Percentiles rank a stretch among this genome's conserved stretches.
phyloP scores from a whole-genome alignment of 2,113 vertebrate species.

The Cepphus grylle region DNA sequence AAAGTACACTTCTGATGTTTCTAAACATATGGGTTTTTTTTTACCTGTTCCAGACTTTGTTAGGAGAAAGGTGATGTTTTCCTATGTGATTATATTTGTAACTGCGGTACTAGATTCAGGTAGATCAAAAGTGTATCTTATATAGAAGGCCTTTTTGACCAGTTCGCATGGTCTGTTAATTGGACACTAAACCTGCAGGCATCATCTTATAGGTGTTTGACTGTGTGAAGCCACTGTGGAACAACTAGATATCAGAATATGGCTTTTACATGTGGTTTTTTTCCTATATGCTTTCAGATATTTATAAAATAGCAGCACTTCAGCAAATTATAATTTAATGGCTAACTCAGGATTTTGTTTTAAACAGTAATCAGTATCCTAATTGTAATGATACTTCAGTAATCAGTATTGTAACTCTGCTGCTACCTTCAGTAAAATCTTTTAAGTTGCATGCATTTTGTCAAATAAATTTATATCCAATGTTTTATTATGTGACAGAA shows the following conservation, averaged over 20 bases:
- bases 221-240: neutral
- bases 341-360: neutral
- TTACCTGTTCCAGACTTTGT: neutral
- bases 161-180: fast-evolving
- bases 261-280: neutral
- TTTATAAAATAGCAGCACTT: neutral
- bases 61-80: neutral
- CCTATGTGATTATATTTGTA: neutral
- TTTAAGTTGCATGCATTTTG: neutral
- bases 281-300: neutral
- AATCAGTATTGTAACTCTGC: neutral
- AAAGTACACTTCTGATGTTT: neutral
- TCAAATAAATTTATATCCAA: neutral
- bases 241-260: neutral
- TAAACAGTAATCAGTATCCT: neutral
- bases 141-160: neutral
- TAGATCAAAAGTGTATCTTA: neutral
- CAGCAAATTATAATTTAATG: neutral
- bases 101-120: neutral
- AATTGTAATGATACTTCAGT: neutral
- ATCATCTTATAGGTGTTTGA: neutral
- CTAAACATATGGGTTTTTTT: neutral
- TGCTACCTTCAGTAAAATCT: neutral
- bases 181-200: neutral
- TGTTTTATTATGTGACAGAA: neutral